Conservation (phyloP, 2,797 vertebrate genomes). For the Phylloscopus collybita region DNA sequence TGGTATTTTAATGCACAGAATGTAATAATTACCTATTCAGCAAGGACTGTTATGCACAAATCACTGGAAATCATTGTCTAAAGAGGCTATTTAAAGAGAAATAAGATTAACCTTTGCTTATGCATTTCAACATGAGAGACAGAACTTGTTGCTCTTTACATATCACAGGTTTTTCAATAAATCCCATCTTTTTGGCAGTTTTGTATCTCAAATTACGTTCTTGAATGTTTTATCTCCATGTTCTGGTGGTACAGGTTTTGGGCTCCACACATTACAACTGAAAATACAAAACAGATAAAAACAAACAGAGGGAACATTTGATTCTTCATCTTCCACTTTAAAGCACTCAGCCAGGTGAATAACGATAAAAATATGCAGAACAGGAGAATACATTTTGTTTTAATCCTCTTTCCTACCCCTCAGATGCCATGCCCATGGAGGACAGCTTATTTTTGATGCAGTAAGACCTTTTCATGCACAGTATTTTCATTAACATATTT, state of each 20-base stretch:
- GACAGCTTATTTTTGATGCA: not conserved
- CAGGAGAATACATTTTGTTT: not conserved
- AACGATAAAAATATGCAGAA: not conserved
- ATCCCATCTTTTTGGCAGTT: not conserved
- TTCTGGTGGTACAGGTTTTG: not conserved
- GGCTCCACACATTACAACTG: not conserved
- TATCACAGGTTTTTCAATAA: not conserved
- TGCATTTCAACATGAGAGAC: rapidly evolving
- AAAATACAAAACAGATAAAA: not conserved
- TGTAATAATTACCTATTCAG: slow-evolving; percentile 28
- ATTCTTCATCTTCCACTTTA: not conserved
- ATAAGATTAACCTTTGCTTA: not conserved
- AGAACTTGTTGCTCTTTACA: not conserved
- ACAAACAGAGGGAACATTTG: not conserved
- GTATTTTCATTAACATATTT: not conserved
- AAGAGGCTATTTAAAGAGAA: not conserved
- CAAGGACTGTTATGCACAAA: not conserved
- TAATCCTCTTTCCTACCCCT: not conserved
- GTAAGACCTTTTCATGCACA: not conserved
- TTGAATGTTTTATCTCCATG: not conserved
- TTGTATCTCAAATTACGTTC: not conserved
- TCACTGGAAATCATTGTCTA: not conserved
- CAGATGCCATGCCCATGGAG: not conserved
- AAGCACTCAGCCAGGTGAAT: not conserved
- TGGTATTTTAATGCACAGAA: not conserved